Base-by-base conservation (phyloP, 2,113 vertebrate genomes). In the Macroglossus sobrinus region DNA sequence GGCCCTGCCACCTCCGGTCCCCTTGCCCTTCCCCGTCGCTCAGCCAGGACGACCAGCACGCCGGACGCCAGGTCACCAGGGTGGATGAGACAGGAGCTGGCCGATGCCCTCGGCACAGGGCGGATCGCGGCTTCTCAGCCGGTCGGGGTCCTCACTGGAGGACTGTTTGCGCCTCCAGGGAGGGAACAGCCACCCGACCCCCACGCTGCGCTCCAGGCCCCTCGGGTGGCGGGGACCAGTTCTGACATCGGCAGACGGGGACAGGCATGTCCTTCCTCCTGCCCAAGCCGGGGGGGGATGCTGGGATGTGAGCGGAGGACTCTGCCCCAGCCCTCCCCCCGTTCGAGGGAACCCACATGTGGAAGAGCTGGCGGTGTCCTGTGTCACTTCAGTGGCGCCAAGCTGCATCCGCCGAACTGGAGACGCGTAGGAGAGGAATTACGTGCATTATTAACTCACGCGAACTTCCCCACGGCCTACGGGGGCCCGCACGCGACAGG, bases 381-480 rank as follows among this genome's bases (percentile, higher is more conserved):
- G 13, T 7, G 2, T 71, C 71, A 63, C 7, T 40, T 30, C 59
- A 13, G 0, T 12, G 53, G 53, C 71, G n/a, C n/a, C 78, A 35
- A 18, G 43, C 72, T 76, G 26, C 47, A 11, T 13, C 3, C 4
- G 7, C 18, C 7, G 19, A 21, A 7, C 50, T 66, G n/a, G 40
- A 68, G 66, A 76, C 18, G 16, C 18, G 0, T 0, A 24, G 78
- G 55, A 81, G 71, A 76, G 74, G 47, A 0, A 3, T 50, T 18
- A 26, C 0, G 0, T 43, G 19, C 7, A 8, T 11, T 9, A 8
- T 11, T 4, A 5, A 21, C 21, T 13, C 59, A 28, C 64, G 43
- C 35, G 3, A 30, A 30, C 24, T 15, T 66, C n/a, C 28, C 68
- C 38, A 3, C 14, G 5, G 19, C 75, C 35, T 55, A 0, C 2